These are phyloP conservation scores for Popillia japonica DNA, from an alignment of 1,140 invertebrate genomes.

Conservation along the genomic window DNA sequence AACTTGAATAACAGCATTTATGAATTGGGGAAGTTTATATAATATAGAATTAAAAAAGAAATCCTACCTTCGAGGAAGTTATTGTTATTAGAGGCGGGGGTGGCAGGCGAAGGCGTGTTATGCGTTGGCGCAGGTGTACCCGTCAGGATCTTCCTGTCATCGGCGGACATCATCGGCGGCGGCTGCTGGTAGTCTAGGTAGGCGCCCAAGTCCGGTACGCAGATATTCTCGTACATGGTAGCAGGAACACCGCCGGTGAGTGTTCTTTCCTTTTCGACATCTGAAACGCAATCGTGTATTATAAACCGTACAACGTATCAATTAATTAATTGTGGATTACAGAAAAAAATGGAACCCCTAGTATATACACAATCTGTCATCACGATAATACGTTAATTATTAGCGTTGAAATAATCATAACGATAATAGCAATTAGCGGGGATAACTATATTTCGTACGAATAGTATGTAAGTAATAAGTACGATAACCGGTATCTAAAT, in stretches of 20 bases:
- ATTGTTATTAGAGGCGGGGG: conserved; percentile 58
- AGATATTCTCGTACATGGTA: conserved; percentile 79
- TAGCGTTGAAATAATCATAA: neutral
- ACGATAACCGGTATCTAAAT: neutral
- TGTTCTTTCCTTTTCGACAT: conserved; percentile 73
- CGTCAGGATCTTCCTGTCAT: conserved; percentile 58
- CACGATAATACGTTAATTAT: neutral
- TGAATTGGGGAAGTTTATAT: too few relatives aligned
- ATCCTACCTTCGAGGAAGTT: conserved; percentile 60
- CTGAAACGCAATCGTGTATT: conserved; percentile 59
- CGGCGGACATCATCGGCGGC: conserved; percentile 51
- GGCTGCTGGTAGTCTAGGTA: conserved; percentile 69
- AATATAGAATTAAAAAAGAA: too few relatives aligned
- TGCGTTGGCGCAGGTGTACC: conserved; percentile 61
- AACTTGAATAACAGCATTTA: too few relatives aligned
- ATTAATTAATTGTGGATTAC: conserved; percentile 1
- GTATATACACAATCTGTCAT: conserved; percentile 11
- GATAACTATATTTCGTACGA: neutral
- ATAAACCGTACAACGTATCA: neutral
- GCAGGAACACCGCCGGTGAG: conserved; percentile 61
- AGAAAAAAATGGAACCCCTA: neutral
- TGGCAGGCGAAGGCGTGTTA: conserved; percentile 57
- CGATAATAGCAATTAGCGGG: conserved; percentile 9
- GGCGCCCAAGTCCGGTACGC: conserved; percentile 79
- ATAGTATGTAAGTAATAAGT: neutral